Evolutionary conservation across 1,140 invertebrate species (phyloP).

Genomic region (Diachasmimorpha longicaudata): DNA sequence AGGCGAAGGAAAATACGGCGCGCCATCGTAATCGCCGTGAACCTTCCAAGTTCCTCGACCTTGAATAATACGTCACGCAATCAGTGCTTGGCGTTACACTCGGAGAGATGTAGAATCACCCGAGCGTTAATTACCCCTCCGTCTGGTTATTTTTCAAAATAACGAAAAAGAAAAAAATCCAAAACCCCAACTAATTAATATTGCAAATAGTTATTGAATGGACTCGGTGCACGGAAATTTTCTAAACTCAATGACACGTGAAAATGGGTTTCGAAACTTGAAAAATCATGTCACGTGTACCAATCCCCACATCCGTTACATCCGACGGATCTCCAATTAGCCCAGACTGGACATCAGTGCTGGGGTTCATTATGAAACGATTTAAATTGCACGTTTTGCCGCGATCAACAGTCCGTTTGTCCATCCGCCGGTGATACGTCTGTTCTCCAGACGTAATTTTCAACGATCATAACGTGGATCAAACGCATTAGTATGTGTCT

Average conservation of each 20-base stretch:
- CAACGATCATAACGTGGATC: background rate
- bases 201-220: too few species aligned
- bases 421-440: background rate
- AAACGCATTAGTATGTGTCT: background rate
- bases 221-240: too few species aligned
- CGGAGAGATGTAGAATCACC: conserved; percentile 5
- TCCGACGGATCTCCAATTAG: too few species aligned
- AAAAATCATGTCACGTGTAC: too few species aligned
- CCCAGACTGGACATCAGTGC: conserved; percentile 9
- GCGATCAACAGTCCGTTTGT: background rate
- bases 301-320: too few species aligned
- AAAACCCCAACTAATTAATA: background rate
- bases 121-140: conserved; percentile 19
- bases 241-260: too few species aligned
- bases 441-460: background rate
- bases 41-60: conserved; percentile 32
- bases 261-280: too few species aligned
- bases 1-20: background rate
- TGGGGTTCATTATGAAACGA: conserved; percentile 7
- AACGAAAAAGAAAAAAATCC: background rate
- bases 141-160: background rate
- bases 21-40: conserved; percentile 24
- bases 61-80: conserved; percentile 35
- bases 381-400: conserved; percentile 21
- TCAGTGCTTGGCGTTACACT: conserved; percentile 13